Evolutionary conservation across 2,888 invertebrate genomes (phyloP), one percentile per base, ranked within the genome.

Genomic region (Formica aserva): DNA sequence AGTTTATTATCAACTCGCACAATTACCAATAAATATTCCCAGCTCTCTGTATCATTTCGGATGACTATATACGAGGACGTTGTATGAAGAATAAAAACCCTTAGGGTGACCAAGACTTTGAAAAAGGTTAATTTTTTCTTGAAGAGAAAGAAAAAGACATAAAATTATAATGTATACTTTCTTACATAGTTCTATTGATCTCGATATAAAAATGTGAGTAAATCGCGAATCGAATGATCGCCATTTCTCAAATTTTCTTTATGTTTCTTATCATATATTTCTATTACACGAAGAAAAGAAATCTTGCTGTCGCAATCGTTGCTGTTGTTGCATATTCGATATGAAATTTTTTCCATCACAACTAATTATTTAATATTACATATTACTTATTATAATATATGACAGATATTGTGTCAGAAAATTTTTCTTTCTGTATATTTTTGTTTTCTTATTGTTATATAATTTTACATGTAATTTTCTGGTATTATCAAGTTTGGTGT

Each of bases 1-100:
- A 86, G 85, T 93, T 93, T 91, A 92, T 93, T 93, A 93, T 92
- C 89, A 84, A 89, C 85, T 88, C 77, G 22, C 2, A 89, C 92
- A 92, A 92, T 92, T 92, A 91, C 88, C 90, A 88, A 82, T 41
- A 38, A 88, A 75, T 63, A 48, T n/a, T 60, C 41, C 11, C 62
- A 29, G 38, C 66, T 13, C 11, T 52, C 18, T 38, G 48, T 65
- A 22, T 62, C 35, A 35, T 22, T 60, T 35, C 35, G 0, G 32
- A 18, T 32, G 60, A 76, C 22, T 57, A 15, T 74, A 15, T 48
- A n/a, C 57, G 48, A 72, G 63, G 57, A 66, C 22, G 62, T 60
- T 55, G 55, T 9, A 29, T 29, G 60, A 35, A n/a, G 48, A 83
- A 76, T 57, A 62, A 62, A 45, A 38, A 63, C 26, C 48, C 57